These are phyloP conservation scores for Eupithecia dodoneata DNA, from an alignment of 2,888 invertebrate species.

Conservation along the genomic window DNA sequence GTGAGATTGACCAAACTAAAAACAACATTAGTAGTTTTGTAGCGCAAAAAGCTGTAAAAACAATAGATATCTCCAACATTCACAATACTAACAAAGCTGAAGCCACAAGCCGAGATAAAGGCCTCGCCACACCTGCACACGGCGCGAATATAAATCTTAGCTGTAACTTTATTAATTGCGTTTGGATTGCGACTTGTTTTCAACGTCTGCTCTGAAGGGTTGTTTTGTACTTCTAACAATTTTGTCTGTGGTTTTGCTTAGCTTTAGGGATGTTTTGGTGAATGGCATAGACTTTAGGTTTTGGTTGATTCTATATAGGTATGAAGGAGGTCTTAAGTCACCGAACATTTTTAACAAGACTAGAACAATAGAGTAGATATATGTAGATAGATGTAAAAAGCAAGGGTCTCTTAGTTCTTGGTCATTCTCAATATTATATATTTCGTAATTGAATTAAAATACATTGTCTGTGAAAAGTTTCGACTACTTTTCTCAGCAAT, in stretches of 20 bases:
- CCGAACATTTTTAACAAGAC: too few relatives aligned
- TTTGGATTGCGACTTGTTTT: slow-evolving; percentile 61
- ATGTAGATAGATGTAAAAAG: not conserved
- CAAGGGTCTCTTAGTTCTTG: too few relatives aligned
- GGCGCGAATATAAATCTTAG: slow-evolving; percentile 71
- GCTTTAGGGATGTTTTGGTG: not conserved
- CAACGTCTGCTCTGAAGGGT: slow-evolving; percentile 35
- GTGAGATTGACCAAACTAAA: not conserved
- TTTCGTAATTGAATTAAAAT: too few relatives aligned
- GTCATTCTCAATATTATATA: too few relatives aligned
- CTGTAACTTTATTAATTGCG: slow-evolving; percentile 77
- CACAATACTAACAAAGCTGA: slow-evolving; percentile 20
- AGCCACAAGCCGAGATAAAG: slow-evolving; percentile 48
- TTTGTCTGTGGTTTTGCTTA: not conserved
- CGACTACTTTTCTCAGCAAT: too few relatives aligned
- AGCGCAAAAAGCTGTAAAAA: not conserved
- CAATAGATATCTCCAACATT: not conserved
- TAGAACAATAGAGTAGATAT: too few relatives aligned
- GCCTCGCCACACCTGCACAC: slow-evolving; percentile 57
- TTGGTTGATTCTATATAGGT: not conserved
- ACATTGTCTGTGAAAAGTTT: too few relatives aligned
- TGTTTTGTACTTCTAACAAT: slow-evolving; percentile 25
- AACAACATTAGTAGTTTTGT: not conserved
- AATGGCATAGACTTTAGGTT: not conserved
- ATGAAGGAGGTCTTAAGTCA: too few relatives aligned